Evolutionary conservation across 37 sponge, comb jelly and placozoan species (phyloP), one percentile per base, ranked within the genome.

Genomic region (Bolinopsis microptera): DNA sequence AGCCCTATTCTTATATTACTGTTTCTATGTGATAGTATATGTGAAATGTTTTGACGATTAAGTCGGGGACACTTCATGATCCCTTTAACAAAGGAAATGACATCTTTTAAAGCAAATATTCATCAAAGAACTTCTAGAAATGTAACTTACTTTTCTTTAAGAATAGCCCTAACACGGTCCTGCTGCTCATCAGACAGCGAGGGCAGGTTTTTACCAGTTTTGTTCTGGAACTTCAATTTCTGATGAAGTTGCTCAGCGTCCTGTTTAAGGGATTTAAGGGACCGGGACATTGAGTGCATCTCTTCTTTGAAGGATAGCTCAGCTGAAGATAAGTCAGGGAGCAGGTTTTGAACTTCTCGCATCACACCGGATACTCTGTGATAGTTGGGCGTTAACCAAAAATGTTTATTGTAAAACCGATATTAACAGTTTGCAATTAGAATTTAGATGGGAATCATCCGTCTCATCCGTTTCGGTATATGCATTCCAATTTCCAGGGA

Each of bases 281-380:
- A 41, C 90, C 61, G 90, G 26, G 90, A 86, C 61, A 86, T 39
- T 38, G 34, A 24, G 26, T 35, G 38, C 36, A 86, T 40, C 35
- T 86, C 90, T 13, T 41, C 90, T 48, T 41, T 86, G 28, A 86
- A 41, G 30, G 90, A 38, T 28, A n/a, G 0, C 35, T 86, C 90
- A 0, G 90, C 90, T 22, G 26, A n/a, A 25, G 90, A 86, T 22
- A 86, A 48, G 28, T 38, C 90, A 3, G 90, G 90, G 0, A 86
- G 61, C n/a, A 86, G 90, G 61, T 86, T 9, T 48, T 86, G 90
- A 1, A 86, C 90, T 22, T 86, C 90, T 27, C 90, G 38, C 90
- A 41, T 86, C 0, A 86, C 48, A n/a, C 27, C 28, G 0, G 90
- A 86, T 86, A 86, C 90, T 2, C 90, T 86, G 61, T 1, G 13